Conservation (phyloP, 2,113 vertebrate genomes). For the Cyanoramphus novaezelandiae region DNA sequence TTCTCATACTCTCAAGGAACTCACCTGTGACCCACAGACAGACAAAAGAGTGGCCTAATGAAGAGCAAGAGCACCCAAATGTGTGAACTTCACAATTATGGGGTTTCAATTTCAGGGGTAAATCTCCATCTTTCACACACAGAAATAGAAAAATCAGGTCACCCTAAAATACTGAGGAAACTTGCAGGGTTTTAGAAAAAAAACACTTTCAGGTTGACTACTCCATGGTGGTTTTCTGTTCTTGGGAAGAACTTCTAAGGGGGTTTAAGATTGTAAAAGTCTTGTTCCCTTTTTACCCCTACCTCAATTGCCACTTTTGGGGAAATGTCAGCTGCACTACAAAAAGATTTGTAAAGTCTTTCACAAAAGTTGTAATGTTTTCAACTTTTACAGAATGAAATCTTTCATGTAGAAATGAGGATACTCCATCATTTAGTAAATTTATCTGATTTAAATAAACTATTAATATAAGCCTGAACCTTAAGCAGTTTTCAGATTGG, state of each 20-base stretch:
- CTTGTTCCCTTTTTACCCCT: not conserved
- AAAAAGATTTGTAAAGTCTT: not conserved
- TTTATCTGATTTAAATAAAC: not conserved
- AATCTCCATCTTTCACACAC: not conserved
- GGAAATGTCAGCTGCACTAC: not conserved
- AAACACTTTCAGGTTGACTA: not conserved
- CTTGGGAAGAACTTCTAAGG: not conserved
- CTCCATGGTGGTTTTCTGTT: fast-evolving
- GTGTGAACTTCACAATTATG: not conserved
- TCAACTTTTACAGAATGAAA: not conserved
- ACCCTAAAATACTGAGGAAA: not conserved
- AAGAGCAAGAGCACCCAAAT: not conserved
- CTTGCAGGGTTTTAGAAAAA: not conserved
- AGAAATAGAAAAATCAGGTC: not conserved
- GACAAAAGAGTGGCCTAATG: not conserved
- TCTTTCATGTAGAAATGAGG: not conserved
- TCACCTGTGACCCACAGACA: not conserved
- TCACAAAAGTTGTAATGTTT: not conserved
- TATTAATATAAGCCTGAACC: not conserved
- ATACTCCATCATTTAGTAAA: not conserved
- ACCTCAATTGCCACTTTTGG: not conserved
- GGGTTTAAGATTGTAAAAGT: not conserved
- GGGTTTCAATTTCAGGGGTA: not conserved
- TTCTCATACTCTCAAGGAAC: not conserved
- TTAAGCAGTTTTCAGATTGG: not conserved